Evolutionary conservation across 92 coral and sea anemone genomes (phyloP), one percentile per base, ranked within the genome.

Genomic region (Ricordea florida): DNA sequence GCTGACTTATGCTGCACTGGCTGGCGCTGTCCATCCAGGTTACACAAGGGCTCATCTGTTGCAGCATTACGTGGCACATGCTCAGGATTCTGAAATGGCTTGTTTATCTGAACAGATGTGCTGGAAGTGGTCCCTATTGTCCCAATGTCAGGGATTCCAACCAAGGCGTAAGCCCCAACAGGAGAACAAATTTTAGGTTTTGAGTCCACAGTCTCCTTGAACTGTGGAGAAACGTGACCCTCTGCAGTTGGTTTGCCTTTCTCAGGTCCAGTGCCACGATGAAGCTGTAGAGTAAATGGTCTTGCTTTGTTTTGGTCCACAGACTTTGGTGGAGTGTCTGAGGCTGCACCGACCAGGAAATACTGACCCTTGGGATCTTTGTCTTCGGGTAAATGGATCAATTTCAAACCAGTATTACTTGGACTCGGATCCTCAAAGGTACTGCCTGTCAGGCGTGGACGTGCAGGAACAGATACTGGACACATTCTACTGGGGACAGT

Each of bases 301-400:
- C n/a, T n/a, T n/a, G n/a, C n/a, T n/a, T n/a, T n/a, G n/a, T n/a
- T n/a, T n/a, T n/a, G n/a, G n/a, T n/a, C n/a, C n/a, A n/a, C n/a
- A n/a, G n/a, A n/a, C n/a, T n/a, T n/a, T n/a, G 79, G 61, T 23
- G 74, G 32, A 4, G 80, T 28, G 31, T 56, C 32, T 5, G 36
- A 74, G 2, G n/a, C 2, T 21, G 65, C 89, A 21, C 75, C 89
- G 16, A 84, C 63, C 10, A 84, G 46, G 33, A 73, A 67, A 30
- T 84, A 67, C 22, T 69, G 80, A n/a, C 85, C 80, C n/a, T 15
- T 0, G 15, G 11, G 15, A 23, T 14, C 8, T 30, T 26, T 5
- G 59, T 80, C 5, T 49, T 48, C 3, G 38, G 51, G 47, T 8
- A 52, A 26, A 4, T 52, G 37, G 18, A 25, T 42, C 37, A 35